Evolutionary conservation across 2,113 vertebrate species (phyloP), one percentile per base, ranked within the genome.

Genomic region (Tringa solitaria): DNA sequence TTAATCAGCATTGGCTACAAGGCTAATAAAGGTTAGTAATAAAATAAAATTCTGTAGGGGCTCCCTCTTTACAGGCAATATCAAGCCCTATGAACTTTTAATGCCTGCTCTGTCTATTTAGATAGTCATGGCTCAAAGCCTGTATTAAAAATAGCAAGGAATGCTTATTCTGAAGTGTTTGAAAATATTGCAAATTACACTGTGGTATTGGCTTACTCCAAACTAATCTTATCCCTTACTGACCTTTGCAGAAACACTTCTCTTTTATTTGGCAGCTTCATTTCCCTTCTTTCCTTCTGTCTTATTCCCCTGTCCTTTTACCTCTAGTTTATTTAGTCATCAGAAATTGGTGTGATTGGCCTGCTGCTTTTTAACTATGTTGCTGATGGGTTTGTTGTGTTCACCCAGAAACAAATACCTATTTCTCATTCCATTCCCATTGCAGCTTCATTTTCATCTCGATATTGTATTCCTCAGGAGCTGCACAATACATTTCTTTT

Each of bases 71-170:
- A 97, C 92, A 97, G 95, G 94, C 91, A 97, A 93, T 98, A 97
- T 97, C 94, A 97, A 97, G 95, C 96, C 96, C 97, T 97, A 86
- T 98, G 97, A 98, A 98, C 97, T 98, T 96, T 95, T 98, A 98
- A 97, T 98, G 95, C 95, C 94, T 85, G 56, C 57, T 91, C 95
- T 96, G 95, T 98, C 96, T 97, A 94, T 97, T 97, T 97, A 98
- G 97, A 98, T 97, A 98, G 98, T 96, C 97, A 97, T 94, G 95
- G 90, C 97, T 97, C 96, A 95, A 95, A 97, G 97, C 90, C 94
- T 64, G 39, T 93, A 95, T 98, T 98, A 97, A 96, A 97, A 97
- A 96, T 94, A 97, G 84, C 91, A 96, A 94, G 89, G 93, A 97
- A 97, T 92, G 90, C 95, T 98, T 97, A 95, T 97, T 97, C 93